A percentile compares a stretch with the other conserved stretches of the same genome.
phyloP scores from a whole-genome alignment of 2,797 vertebrate species.

The Sarcoramphus papa region DNA sequence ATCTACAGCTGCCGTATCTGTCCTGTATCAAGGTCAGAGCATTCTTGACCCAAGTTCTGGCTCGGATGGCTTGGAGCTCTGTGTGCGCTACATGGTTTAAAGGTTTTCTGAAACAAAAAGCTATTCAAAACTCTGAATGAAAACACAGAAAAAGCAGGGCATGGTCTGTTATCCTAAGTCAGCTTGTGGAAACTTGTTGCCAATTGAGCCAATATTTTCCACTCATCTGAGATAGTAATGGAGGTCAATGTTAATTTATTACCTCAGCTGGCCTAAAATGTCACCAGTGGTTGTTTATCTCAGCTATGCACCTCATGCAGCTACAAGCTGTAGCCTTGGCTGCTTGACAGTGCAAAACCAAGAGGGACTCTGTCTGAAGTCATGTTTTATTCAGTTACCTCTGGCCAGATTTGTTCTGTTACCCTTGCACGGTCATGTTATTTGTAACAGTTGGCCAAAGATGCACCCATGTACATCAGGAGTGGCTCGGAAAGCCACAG shows the following conservation, averaged over 20 bases:
- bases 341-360: constrained; percentile 37
- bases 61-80: not conserved
- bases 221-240: constrained; percentile 30
- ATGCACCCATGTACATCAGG: not conserved
- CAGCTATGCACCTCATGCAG: constrained; percentile 17
- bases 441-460: not conserved
- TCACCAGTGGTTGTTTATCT: constrained; percentile 50
- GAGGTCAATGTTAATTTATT: constrained; percentile 45
- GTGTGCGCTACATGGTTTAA: not conserved
- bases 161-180: constrained; percentile 23
- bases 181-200: constrained; percentile 1
- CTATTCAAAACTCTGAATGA: not conserved
- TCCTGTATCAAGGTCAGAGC: constrained; percentile 47
- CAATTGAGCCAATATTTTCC: constrained; percentile 51
- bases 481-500: not conserved
- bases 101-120: constrained; percentile 13
- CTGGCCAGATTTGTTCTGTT: not conserved
- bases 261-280: constrained; percentile 44
- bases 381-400: not conserved
- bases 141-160: constrained; percentile 28
- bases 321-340: constrained; percentile 25
- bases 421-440: not conserved
- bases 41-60: constrained; percentile 21
- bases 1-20: not conserved
- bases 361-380: constrained; percentile 39